A percentile compares a stretch with the other conserved stretches of the same genome.
These are phyloP conservation scores for Cryptus viduatorius DNA, from an alignment of 2,888 invertebrate species.

Conservation along the genomic window DNA sequence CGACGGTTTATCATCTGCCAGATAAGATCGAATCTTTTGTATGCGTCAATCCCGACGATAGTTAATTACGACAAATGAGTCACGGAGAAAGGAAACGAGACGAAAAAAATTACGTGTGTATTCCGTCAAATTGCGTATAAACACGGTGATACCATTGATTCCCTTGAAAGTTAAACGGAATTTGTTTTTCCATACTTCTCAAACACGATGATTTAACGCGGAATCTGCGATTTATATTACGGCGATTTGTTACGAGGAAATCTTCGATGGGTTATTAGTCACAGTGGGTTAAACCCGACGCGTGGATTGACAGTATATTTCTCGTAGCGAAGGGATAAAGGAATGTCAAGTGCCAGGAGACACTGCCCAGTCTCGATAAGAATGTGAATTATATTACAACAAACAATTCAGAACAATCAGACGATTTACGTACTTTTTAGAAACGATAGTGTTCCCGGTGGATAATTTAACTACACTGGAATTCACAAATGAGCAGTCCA, in stretches of 20 bases:
- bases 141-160: background rate
- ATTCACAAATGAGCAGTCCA: constrained; percentile 16
- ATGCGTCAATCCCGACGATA: background rate
- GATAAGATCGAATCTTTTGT: constrained; percentile 6
- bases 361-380: background rate
- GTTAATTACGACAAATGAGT: background rate
- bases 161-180: background rate
- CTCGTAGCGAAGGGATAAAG: constrained; percentile 28
- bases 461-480: constrained; percentile 4
- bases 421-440: constrained; percentile 33
- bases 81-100: background rate
- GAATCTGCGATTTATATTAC: background rate
- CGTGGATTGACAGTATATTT: constrained; percentile 47
- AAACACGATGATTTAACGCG: background rate
- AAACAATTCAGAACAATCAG: background rate
- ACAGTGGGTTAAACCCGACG: constrained; percentile 24
- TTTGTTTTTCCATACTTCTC: background rate
- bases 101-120: background rate
- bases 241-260: constrained; percentile 11
- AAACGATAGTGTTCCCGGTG: constrained; percentile 7
- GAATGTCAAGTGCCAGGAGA: constrained; percentile 35
- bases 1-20: background rate
- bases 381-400: background rate
- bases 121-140: background rate
- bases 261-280: constrained; percentile 27